Conservation (phyloP, 30 jellyfish, hydroid and myxozoan genomes). For the Euphysa ruthae region DNA sequence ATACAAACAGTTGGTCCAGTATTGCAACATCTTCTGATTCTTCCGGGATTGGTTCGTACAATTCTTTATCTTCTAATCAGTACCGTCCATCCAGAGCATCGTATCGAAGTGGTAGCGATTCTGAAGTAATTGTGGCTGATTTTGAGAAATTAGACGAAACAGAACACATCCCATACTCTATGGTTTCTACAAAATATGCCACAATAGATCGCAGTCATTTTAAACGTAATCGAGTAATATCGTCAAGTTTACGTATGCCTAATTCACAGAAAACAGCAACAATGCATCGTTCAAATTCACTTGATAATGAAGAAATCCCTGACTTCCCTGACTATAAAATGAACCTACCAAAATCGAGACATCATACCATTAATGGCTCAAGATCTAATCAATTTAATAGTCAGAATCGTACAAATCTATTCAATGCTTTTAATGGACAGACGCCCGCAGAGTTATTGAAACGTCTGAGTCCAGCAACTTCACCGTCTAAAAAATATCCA, state of each 20-base stretch:
- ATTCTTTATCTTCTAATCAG: constrained; percentile 73
- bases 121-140: constrained; percentile 56
- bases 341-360: constrained; percentile 70
- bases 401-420: constrained; percentile 53
- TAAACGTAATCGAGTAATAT: constrained; percentile 39
- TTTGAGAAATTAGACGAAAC: constrained; percentile 33
- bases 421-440: constrained; percentile 53
- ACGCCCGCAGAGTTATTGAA: constrained; percentile 58
- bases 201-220: constrained; percentile 50
- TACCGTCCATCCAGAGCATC: constrained; percentile 5
- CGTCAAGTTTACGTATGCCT: constrained; percentile 80
- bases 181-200: constrained; percentile 32
- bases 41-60: constrained; percentile 94
- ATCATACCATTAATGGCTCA: constrained; percentile 40
- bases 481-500: constrained; percentile 67
- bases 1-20: constrained; percentile 90
- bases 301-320: constrained; percentile 30
- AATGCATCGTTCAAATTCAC: constrained; percentile 72
- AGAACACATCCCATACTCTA: constrained; percentile 25
- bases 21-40: constrained; percentile 77
- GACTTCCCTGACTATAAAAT: constrained; percentile 51
- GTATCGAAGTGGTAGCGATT: constrained; percentile 53
- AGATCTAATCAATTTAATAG: background rate
- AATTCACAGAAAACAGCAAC: constrained; percentile 27
- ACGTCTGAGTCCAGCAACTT: constrained; percentile 71